These are phyloP conservation scores for Eunapius fragilis DNA, from an alignment of 37 sponge, comb jelly and placozoan genomes.

Conservation along the genomic window DNA sequence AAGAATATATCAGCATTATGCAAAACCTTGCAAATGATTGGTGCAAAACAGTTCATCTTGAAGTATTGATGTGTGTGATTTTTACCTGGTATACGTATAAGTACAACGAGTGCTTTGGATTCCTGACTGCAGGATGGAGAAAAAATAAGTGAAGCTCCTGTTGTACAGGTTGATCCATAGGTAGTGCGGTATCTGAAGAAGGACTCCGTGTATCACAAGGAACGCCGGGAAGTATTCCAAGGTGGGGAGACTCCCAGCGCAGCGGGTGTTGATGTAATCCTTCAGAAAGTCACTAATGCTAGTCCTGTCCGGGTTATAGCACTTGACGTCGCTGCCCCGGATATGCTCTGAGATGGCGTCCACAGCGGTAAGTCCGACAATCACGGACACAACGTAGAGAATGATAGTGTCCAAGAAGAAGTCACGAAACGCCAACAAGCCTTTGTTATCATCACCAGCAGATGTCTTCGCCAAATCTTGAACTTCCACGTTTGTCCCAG, in stretches of 20 bases:
- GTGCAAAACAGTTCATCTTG: no score
- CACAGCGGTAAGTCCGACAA: constrained; percentile 42
- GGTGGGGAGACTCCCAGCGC: constrained; percentile 35
- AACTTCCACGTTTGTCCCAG: no score
- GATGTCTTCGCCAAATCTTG: no score
- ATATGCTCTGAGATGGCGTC: constrained; percentile 58
- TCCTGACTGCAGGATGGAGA: no score
- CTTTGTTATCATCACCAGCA: not conserved
- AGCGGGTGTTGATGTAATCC: constrained; percentile 38
- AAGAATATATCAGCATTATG: no score
- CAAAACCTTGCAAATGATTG: no score
- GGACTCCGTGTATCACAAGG: constrained; percentile 51
- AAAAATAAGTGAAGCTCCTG: constrained; percentile 61
- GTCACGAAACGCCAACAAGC: constrained; percentile 17
- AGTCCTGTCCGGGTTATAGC: not conserved
- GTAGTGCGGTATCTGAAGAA: constrained; percentile 55
- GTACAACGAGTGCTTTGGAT: no score
- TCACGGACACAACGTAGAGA: constrained; percentile 56
- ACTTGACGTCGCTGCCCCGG: constrained; percentile 27
- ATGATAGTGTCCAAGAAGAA: constrained; percentile 74
- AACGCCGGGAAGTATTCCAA: constrained; percentile 51
- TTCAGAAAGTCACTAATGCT: constrained; percentile 4
- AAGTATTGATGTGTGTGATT: no score
- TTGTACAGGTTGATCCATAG: constrained; percentile 57
- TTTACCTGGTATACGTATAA: no score